Base-by-base conservation (phyloP, 2,113 vertebrate species). In the Glaucomys volans region DNA sequence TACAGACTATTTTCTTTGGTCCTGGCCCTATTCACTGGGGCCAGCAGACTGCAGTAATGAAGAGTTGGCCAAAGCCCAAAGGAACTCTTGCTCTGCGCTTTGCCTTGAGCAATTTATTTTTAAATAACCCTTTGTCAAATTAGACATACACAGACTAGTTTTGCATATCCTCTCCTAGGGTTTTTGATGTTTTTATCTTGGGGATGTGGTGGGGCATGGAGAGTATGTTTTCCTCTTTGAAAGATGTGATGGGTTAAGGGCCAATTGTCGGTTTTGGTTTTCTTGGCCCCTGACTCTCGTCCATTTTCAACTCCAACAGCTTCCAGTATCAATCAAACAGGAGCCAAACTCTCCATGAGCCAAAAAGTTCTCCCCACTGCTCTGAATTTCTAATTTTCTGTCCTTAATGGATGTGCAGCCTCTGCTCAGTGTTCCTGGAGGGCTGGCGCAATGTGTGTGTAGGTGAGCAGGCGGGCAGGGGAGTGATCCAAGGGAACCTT, bases 301-400 rank as follows among this genome's bases (percentile, higher is more conserved):
- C 47, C 87, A 90, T 90, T 95, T 93, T 91, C 83, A 91, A 93
- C 84, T 96, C 74, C 79, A 97, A n/a, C 87, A 79, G 97, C 94
- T 96, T 98, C 97, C 95, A 98, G 95, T 85, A 95, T 97, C 97
- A 97, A 96, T 97, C 91, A 92, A 80, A 96, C 54, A 85, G 91
- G 75, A 97, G 96, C 97, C 97, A 97, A 93, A 77, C 89, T 74
- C 94, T 91, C 96, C 88, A 83, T 52, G 97, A 96, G 91, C 80
- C 92, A 87, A n/a, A 72, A 72, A 77, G 50, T 52, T 87, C 80
- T 40, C 72, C 52, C 57, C 83, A 57, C 94, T 54, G 82, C 52
- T 92, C 92, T 67, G 89, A 91, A 57, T 83, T 40, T 84, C 90
- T 64, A 42, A 93, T 79, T 80, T 76, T 92, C 89, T 76, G 71